Percentiles rank a stretch among this genome's conserved stretches.
Evolutionary conservation across 2,797 vertebrate genomes (phyloP).

Genomic region (Crenichthys baileyi): DNA sequence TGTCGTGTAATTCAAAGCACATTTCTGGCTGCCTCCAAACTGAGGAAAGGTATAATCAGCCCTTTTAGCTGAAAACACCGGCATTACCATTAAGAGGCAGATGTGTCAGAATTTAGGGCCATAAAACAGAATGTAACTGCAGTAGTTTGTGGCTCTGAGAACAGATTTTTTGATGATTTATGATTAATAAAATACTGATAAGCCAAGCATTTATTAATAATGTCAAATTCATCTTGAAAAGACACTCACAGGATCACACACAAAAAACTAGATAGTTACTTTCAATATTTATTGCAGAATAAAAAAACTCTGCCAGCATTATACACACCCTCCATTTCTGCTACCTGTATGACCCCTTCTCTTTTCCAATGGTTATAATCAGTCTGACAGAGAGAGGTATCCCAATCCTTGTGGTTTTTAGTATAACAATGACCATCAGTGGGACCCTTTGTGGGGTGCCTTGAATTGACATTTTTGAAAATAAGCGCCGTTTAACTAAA

Average conservation of each 20-base stretch:
- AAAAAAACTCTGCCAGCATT: background rate
- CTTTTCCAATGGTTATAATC: too few relatives aligned
- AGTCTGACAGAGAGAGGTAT: too few relatives aligned
- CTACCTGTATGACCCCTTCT: too few relatives aligned
- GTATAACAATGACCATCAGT: too few relatives aligned
- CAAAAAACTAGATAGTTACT: background rate
- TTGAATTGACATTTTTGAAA: too few relatives aligned
- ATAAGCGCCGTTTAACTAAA: too few relatives aligned
- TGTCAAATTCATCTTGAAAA: background rate
- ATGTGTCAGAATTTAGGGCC: background rate
- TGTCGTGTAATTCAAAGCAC: slow-evolving; percentile 17
- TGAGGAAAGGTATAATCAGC: slow-evolving; percentile 18
- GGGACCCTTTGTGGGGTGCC: too few relatives aligned
- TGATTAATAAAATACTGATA: background rate
- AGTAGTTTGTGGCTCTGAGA: background rate
- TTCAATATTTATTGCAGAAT: background rate
- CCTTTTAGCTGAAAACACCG: slow-evolving; percentile 24
- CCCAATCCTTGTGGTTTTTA: too few relatives aligned
- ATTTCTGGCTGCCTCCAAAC: slow-evolving; percentile 16
- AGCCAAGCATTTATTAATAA: background rate
- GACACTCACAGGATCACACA: background rate
- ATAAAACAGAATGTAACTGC: slow-evolving; percentile 2
- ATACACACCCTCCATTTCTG: too few relatives aligned
- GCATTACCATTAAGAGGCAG: background rate
- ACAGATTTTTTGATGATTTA: background rate